A percentile compares a stretch with the other conserved stretches of the same genome.
Conservation (phyloP, 2,797 vertebrate genomes). For the Notolepis coatsorum region DNA sequence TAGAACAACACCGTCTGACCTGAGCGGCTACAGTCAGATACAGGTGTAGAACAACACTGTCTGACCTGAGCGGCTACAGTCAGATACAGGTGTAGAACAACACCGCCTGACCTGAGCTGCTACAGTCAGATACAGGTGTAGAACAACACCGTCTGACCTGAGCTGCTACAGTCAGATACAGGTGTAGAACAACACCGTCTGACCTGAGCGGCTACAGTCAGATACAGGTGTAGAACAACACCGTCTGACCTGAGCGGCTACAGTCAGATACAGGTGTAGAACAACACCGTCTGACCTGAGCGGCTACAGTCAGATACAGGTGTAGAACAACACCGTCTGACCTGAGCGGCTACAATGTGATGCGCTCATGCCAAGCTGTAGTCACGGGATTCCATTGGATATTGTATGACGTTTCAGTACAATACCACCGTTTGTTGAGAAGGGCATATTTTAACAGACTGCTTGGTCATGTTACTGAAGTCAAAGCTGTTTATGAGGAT, state of each 20-base stretch:
- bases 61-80: background rate
- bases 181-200: background rate
- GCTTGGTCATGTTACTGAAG: constrained; percentile 35
- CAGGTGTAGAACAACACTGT: no score
- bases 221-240: no score
- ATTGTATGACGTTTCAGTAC: constrained; percentile 38
- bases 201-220: background rate
- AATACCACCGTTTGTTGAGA: constrained; percentile 57
- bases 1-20: background rate
- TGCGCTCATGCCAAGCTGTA: constrained; percentile 34
- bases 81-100: background rate
- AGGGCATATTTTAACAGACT: constrained; percentile 34
- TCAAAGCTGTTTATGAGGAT: constrained; percentile 18
- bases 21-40: constrained; percentile 9
- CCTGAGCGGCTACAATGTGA: constrained; percentile 1
- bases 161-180: background rate
- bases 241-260: no score
- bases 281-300: background rate
- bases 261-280: background rate
- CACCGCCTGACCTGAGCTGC: background rate
- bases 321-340: background rate
- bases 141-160: no score
- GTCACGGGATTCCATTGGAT: constrained; percentile 40
- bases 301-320: background rate
- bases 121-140: constrained; percentile 27